phyloP scores from a whole-genome alignment of 2,888 invertebrate species.

The Cantharis nigra region DNA sequence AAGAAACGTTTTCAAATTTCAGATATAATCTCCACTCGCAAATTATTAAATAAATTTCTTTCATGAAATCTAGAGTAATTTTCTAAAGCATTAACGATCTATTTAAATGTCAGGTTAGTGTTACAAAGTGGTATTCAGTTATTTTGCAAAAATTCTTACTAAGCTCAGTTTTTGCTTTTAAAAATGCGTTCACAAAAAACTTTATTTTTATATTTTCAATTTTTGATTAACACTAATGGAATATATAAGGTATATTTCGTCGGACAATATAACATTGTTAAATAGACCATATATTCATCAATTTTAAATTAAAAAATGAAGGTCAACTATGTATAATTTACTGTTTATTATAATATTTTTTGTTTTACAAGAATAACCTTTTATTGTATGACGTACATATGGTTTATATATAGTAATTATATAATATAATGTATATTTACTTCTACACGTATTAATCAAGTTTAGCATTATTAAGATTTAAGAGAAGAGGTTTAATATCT shows the following conservation, averaged over 20 bases:
- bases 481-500: background rate
- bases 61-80: background rate
- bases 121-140: background rate
- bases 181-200: background rate
- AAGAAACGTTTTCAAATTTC: background rate
- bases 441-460: background rate
- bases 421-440: no score
- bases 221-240: no score
- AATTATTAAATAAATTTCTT: background rate
- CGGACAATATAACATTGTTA: no score
- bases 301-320: no score
- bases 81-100: background rate
- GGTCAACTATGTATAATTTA: no score
- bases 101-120: background rate
- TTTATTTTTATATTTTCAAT: background rate
- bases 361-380: no score
- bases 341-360: no score
- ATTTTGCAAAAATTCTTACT: background rate
- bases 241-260: no score
- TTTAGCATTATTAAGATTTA: background rate
- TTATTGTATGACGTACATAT: no score
- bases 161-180: background rate
- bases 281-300: no score
- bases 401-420: no score
- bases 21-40: background rate